Evolutionary conservation across 2,888 invertebrate genomes (phyloP), one percentile per base, ranked within the genome.

Genomic region (Eurytoma adleriae): DNA sequence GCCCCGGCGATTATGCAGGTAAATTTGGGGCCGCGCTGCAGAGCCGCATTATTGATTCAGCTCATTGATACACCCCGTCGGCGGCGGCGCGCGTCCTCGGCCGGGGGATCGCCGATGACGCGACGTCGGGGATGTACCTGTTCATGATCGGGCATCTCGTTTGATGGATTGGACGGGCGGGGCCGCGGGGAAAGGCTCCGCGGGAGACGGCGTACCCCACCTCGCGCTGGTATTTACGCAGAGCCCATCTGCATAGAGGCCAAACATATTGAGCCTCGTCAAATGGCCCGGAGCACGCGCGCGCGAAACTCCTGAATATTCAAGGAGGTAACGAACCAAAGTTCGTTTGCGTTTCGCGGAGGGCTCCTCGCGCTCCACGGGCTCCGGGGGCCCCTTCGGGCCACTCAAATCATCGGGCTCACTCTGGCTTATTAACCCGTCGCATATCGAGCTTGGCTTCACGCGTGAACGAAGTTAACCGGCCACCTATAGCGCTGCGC

Each of bases 241-340:
- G 84, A 83, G 85, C 85, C 85, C 84, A 88, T 89, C 86, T 89
- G 86, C 87, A 87, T 87, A 88, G 86, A 87, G 85, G n/a, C 85
- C 87, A 87, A 90, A 90, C 89, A 89, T 88, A 89, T 89, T 89
- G 90, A 89, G 86, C 86, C 86, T 84, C 84, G 84, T 83, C 84
- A 87, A 89, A 89, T 88, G 86, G 88, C 88, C 87, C 16, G 70
- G 30, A 76, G 81, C 73, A 83, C 86, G 84, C 87, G 89, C 88
- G 87, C 84, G 88, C 87, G 86, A 86, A 87, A 87, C 88, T 89
- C 86, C 84, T 90, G 89, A 90, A 90, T 90, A 90, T 90, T 90
- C 90, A 90, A 88, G 87, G 86, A 88, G 87, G 86, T 89, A 89
- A 89, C 89, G 89, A 89, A 88, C 87, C 88, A 88, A 89, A 89